Base-by-base conservation (phyloP, 2,888 invertebrate species). In the Melieria crassipennis region DNA sequence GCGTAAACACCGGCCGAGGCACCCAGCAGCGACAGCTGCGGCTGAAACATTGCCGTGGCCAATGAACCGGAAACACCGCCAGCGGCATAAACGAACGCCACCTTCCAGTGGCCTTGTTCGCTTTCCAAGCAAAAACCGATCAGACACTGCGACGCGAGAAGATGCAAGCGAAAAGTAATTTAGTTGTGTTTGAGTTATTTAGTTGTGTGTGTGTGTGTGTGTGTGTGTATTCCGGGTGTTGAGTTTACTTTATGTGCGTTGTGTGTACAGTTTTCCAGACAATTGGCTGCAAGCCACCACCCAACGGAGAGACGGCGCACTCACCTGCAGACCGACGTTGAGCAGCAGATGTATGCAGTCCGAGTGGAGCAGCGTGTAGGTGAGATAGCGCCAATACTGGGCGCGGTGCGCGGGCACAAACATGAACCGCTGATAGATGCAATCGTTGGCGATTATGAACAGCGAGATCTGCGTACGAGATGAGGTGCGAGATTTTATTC, bases 1-100 rank as follows among this genome's bases (percentile, higher is more conserved):
- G 95, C 94, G 86, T 96, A 97, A 69, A 96, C 95, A 7, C 96
- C 97, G 1, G 95, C 96, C 0, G 96, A 96, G 52, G 96, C 94
- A 30, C 97, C 97, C 63, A 95, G 92, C 78, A 97, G 90, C 80
- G 91, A 91, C 73, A 93, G 91, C 73, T 88, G 88, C 45, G 93
- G 93, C 84, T 94, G 92, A 81, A 94, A 88, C 70, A 92, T 90
- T 45, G 92, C 91, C 1, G 93, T 93, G 60, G 92, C 93, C 73
- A 95, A 87, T 48, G 94, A 91, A 76, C 93, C 94, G 65, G 91
- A 92, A 60, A 92, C 87, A 75, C 94, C 93, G 42, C 96, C 95
- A 9, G 91, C 89, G 76, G 90, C 81, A 88, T 96, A 96, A 76
- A 96, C 88, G 63, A 89, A 82, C 56, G 90, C 89, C 73, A 94